Evolutionary conservation across 2,888 invertebrate genomes (phyloP).

Genomic region (Cancer borealis): DNA sequence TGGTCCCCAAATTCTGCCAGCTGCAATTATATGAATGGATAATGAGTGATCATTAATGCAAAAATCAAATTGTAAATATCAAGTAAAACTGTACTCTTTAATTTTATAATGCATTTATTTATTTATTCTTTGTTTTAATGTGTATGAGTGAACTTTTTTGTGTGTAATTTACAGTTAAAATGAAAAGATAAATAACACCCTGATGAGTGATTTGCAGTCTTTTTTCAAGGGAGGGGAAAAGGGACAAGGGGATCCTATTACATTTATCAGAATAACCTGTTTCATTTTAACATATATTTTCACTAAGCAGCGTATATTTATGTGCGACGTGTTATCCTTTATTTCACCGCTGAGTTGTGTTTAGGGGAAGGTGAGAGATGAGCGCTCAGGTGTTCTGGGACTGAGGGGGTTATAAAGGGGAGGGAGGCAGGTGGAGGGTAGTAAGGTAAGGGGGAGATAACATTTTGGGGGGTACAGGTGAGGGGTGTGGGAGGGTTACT

Average conservation of each 20-base stretch:
- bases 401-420: not conserved
- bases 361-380: constrained; percentile 32
- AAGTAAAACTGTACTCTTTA: too few relatives aligned
- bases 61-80: not conserved
- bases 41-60: constrained; percentile 17
- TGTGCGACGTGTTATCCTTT: not conserved
- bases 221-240: not conserved
- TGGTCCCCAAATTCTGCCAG: not conserved
- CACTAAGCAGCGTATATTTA: constrained; percentile 9
- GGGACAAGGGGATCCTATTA: not conserved
- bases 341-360: not conserved
- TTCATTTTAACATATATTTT: not conserved
- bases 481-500: not conserved
- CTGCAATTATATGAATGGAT: not conserved
- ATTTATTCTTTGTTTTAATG: not conserved
- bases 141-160: not conserved
- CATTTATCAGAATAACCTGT: not conserved
- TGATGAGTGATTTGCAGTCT: not conserved
- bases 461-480: not conserved
- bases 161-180: not conserved
- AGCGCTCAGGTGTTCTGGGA: not conserved
- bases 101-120: not conserved
- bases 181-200: not conserved
- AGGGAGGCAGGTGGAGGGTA: not conserved
- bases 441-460: not conserved